A percentile compares a stretch with the other conserved stretches of the same genome.
Evolutionary conservation across 1,140 invertebrate genomes (phyloP).

Genomic region (Lordiphosa collinella): DNA sequence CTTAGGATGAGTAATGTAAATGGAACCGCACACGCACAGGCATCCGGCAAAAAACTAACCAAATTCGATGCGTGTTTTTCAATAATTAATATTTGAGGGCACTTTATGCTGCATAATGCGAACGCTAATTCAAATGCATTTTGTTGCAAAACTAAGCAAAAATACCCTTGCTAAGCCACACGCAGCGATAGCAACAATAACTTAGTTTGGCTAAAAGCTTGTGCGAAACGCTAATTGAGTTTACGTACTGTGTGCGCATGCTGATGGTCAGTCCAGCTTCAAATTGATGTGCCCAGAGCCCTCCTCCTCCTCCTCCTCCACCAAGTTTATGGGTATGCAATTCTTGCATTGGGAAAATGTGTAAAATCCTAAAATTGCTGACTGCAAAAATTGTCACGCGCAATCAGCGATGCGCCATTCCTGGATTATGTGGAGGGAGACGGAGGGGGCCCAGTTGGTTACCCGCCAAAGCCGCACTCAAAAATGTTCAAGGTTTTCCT

Average conservation of each 20-base stretch:
- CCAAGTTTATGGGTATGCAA: no score
- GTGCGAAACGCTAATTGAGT: slow-evolving; percentile 64
- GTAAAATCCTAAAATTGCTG: slow-evolving; percentile 63
- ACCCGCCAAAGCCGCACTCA: slow-evolving; percentile 20
- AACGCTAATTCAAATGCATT: slow-evolving; percentile 41
- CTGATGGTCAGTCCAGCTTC: slow-evolving; percentile 9
- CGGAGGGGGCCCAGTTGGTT: neutral
- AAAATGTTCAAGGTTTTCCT: slow-evolving; percentile 46
- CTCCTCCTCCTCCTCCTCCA: no score
- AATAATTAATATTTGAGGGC: slow-evolving; percentile 52
- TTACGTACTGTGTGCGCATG: slow-evolving; percentile 24
- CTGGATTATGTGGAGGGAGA: slow-evolving; percentile 39
- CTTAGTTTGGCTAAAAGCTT: slow-evolving; percentile 70
- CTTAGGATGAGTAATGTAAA: neutral
- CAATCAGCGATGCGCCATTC: slow-evolving; percentile 42
- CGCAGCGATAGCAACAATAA: slow-evolving; percentile 47
- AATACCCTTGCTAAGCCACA: slow-evolving; percentile 20
- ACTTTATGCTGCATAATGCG: slow-evolving; percentile 12
- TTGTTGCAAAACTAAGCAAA: slow-evolving; percentile 20
- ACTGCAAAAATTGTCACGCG: slow-evolving; percentile 61
- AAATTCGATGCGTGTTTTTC: slow-evolving; percentile 13
- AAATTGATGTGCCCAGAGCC: no score
- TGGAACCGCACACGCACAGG: no score
- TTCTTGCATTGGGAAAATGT: slow-evolving; percentile 36
- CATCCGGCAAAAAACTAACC: no score